Conservation (phyloP, 2,888 invertebrate genomes). For the Villa cingulata region DNA sequence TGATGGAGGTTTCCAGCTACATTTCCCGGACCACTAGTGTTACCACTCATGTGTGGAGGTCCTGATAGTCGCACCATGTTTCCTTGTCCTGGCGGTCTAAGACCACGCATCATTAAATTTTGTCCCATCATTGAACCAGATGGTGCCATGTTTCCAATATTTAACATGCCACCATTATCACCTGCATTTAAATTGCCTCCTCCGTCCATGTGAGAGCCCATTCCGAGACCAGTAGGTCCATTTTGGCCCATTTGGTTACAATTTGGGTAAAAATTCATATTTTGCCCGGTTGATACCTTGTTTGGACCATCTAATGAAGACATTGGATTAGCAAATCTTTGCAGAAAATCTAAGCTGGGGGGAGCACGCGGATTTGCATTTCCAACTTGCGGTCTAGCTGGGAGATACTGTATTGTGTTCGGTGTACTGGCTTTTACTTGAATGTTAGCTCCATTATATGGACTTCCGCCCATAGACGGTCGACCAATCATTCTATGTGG, state of each 20-base stretch:
- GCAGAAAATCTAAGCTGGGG: slow-evolving; percentile 79
- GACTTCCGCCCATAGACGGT: slow-evolving; percentile 46
- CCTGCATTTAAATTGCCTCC: slow-evolving; percentile 22
- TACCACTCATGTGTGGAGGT: slow-evolving; percentile 17
- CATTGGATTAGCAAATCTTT: slow-evolving; percentile 75
- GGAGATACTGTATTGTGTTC: slow-evolving; percentile 95
- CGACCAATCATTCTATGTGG: slow-evolving; percentile 49
- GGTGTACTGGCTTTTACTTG: slow-evolving; percentile 94
- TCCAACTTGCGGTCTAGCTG: slow-evolving; percentile 79
- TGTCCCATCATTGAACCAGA: slow-evolving; percentile 21
- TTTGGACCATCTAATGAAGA: slow-evolving; percentile 16
- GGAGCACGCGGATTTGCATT: slow-evolving; percentile 60
- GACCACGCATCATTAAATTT: slow-evolving; percentile 34
- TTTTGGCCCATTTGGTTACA: slow-evolving; percentile 30
- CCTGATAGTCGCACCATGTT: slow-evolving; percentile 22
- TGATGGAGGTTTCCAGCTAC: slow-evolving; percentile 22
- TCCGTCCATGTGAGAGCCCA: slow-evolving; percentile 40
- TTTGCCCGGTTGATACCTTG: slow-evolving; percentile 18
- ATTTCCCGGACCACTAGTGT: slow-evolving; percentile 5
- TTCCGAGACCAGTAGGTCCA: slow-evolving; percentile 27
- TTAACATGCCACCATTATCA: slow-evolving; percentile 36
- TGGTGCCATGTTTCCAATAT: slow-evolving; percentile 17
- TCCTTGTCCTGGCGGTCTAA: slow-evolving; percentile 38
- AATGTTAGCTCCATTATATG: slow-evolving; percentile 53
- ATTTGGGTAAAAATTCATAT: slow-evolving; percentile 27